Base-by-base conservation (phyloP, 2,113 vertebrate genomes). In the Semnornis frantzii region DNA sequence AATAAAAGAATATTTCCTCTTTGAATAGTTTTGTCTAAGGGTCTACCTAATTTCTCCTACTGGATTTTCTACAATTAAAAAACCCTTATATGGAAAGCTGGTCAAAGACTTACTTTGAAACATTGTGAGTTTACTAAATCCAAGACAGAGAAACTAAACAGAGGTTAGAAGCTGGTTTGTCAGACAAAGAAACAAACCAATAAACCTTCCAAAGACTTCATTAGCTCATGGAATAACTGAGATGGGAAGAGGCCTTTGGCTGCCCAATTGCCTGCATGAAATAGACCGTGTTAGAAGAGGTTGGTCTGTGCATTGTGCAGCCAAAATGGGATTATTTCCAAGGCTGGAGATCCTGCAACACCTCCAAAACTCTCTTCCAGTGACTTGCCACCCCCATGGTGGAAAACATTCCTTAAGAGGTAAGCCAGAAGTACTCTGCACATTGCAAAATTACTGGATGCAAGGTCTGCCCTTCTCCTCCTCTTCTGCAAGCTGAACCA, bases 21-120 rank as follows among this genome's bases (percentile, higher is more conserved):
- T 52, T 24, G 23, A 52, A 52, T 52, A 52, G 24, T 52, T 52
- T 52, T 52, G 23, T 52, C 23, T 62, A 27, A 12, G 54, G 90
- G 60, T 57, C 6, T 54, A 65, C 17, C 1, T 57, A 5, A 78
- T 85, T 88, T 72, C 8, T 85, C 9, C 17, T 62, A 8, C 2
- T 76, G 23, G 2, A 52, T 10, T 15, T 87, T 79, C 92, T 58
- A 65, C 14, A 66, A 73, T 69, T 69, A n/a, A 73, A 85, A 84
- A 6, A 0, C 2, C 3, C 5, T 42, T 66, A 25, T 17, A 28
- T 6, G 4, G n/a, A 66, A 81, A 75, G 4, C 4, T 25, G 8
- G 13, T 46, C 11, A n/a, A 68, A 86, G 27, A 55, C 39, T 83
- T 80, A 31, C 3, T 58, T 34, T 79, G 21, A 85, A 87, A 66